These are phyloP conservation scores for Rhadinocentrus ornatus DNA, from an alignment of 2,797 vertebrate genomes.

Conservation along the genomic window DNA sequence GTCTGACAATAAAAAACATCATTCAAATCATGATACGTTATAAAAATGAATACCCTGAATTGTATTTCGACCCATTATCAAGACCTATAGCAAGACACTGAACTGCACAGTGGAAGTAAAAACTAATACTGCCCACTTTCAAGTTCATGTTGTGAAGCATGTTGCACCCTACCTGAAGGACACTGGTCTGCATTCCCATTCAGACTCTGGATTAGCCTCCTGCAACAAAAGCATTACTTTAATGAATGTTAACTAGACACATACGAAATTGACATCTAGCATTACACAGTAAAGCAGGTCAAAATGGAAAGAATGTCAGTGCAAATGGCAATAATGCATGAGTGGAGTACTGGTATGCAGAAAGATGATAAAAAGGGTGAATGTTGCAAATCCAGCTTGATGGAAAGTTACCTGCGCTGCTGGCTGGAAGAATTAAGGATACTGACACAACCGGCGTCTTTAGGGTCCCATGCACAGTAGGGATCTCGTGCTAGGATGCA, in stretches of 20 bases:
- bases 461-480: slow-evolving; percentile 91
- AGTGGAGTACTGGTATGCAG: slow-evolving; percentile 14
- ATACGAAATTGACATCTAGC: not conserved
- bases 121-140: not conserved
- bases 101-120: not conserved
- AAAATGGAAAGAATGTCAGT: slow-evolving; percentile 25
- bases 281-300: slow-evolving; percentile 36
- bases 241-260: slow-evolving; percentile 4
- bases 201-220: slow-evolving; percentile 90
- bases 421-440: slow-evolving; percentile 72
- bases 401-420: slow-evolving; percentile 77
- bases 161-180: slow-evolving; percentile 77
- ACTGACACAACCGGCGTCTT: slow-evolving; percentile 76
- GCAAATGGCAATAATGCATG: not conserved
- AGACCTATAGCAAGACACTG: no score
- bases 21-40: no score
- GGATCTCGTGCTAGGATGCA: slow-evolving; percentile 94
- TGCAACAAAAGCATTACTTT: slow-evolving; percentile 67
- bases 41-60: no score
- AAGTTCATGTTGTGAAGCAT: not conserved
- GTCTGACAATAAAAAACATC: no score
- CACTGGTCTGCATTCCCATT: slow-evolving; percentile 88
- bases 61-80: no score
- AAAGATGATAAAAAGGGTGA: not conserved
- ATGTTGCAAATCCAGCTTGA: not conserved